Base-by-base conservation (phyloP, 2,113 vertebrate genomes). In the Zosterops lateralis region DNA sequence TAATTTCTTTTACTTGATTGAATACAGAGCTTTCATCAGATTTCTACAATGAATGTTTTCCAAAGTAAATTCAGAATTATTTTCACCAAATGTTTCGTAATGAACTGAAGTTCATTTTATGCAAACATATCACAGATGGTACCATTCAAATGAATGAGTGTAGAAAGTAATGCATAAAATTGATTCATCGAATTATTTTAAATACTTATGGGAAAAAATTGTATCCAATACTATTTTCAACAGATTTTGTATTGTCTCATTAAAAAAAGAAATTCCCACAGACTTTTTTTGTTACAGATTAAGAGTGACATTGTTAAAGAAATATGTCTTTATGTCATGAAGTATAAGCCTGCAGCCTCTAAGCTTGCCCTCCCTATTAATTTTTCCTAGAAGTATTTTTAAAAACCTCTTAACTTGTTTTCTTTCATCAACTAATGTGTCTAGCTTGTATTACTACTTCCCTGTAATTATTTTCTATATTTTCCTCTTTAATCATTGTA, bases 81-180 rank as follows among this genome's bases (percentile, higher is more conserved):
- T 87, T 94, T 94, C 36, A 84, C 86, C 40, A 91, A 75, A 71
- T 87, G 68, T 77, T 86, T 90, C 7, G 3, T 51, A 82, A 57
- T 26, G 28, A 85, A 72, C 56, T 83, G 74, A 87, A 85, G 77
- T 77, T 71, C 8, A 62, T 88, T 90, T 94, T 77, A 62, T 60
- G 47, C 64, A 85, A 82, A 84, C 25, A 26, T 73, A 60, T 64
- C 48, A 64, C 80, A 94, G 92, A 92, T 93, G 76, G 90, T 70
- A 71, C 60, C 28, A 74, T 60, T 86, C 47, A 83, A 84, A 60
- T 80, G 56, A 93, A 74, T 56, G 21, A 73, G 3, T 40, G 19
- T 60, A 74, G 56, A 74, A 93, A 81, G 81, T 31, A 90, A 80
- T 82, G 54, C 48, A 62, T 75, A 56, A 92, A 91, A 90, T 31